Conservation (phyloP, 2,113 vertebrate species). For the Pao palembangensis region DNA sequence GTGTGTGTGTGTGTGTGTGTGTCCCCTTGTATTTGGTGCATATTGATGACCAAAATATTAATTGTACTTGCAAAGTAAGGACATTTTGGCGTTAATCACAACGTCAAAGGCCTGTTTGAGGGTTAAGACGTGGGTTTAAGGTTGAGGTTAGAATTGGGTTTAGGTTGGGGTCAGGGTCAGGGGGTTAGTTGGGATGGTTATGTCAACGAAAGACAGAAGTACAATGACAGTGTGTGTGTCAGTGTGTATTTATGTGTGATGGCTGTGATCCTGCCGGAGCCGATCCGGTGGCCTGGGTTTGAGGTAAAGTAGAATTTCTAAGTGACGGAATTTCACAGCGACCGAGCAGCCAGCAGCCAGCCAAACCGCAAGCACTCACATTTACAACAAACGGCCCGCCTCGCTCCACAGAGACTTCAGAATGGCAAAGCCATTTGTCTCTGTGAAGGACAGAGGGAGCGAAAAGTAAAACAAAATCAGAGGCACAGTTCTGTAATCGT, state of each 20-base stretch:
- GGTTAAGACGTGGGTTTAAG: too few species aligned
- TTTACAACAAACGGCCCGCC: conserved; percentile 70
- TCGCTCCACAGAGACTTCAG: conserved; percentile 70
- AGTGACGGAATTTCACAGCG: conserved; percentile 76
- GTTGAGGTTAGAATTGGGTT: too few species aligned
- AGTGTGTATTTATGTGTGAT: conserved; percentile 9
- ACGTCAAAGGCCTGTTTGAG: too few species aligned
- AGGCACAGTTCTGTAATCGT: conserved; percentile 56
- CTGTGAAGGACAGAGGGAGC: conserved; percentile 73
- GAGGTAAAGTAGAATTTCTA: conserved; percentile 73
- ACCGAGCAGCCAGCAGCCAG: conserved; percentile 53
- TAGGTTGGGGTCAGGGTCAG: too few species aligned
- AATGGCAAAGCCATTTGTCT: conserved; percentile 80
- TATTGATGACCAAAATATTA: too few species aligned
- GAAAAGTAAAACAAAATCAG: conserved; percentile 67
- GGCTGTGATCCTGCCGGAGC: conserved; percentile 37
- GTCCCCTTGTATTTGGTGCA: too few species aligned
- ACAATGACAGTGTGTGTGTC: conserved; percentile 1
- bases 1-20: conserved; percentile 1
- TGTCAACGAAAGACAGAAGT: too few species aligned
- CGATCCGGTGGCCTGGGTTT: conserved; percentile 52
- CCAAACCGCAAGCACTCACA: conserved; percentile 71
- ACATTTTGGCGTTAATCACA: too few species aligned
- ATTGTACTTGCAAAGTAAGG: too few species aligned
- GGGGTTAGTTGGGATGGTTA: too few species aligned